Evolutionary conservation across 2,888 invertebrate genomes (phyloP), one percentile per base, ranked within the genome.

Genomic region (Athalia circularis): DNA sequence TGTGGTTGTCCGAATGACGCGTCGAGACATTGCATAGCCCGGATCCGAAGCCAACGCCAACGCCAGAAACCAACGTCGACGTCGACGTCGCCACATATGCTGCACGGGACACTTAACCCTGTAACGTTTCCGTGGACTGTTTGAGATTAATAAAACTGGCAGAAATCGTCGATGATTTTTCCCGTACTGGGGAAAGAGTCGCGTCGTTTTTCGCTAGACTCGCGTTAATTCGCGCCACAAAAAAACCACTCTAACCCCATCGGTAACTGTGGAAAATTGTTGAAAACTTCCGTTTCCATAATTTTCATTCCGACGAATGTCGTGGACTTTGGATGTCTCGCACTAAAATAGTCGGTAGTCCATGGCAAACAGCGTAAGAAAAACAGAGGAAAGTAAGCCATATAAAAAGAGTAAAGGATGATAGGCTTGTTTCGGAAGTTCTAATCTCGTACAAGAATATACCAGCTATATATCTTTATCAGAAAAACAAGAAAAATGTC

Each of bases 121-220:
- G 81, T 79, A 79, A 48, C 29, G 79, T 79, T 78, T 80, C 83
- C 82, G 84, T 82, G 83, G 83, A 82, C 80, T 85, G 81, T 84
- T 86, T 86, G 86, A 79, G 86, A 85, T 78, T 80, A 82, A 83
- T 84, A 82, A 82, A 79, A 82, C 75, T 81, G 83, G 80, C 76
- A 62, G 70, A 61, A 43, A 43, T 29, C 45, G 47, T 57, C 13
- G 64, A 78, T 74, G 74, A 72, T 72, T 64, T 64, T 64, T 4
- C 13, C n/a, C n/a, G n/a, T n/a, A n/a, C n/a, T n/a, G n/a, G n/a
- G n/a, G n/a, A n/a, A n/a, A n/a, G n/a, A n/a, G n/a, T n/a, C n/a
- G n/a, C 45, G 47, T 57, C 13, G 64, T 72, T 64, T 64, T 64
- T 4, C 15, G 5, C 57, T 57, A 59, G 59, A 9, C 54, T 54